Conservation (phyloP, 2,113 vertebrate genomes). For the Turdus rufiventris region DNA sequence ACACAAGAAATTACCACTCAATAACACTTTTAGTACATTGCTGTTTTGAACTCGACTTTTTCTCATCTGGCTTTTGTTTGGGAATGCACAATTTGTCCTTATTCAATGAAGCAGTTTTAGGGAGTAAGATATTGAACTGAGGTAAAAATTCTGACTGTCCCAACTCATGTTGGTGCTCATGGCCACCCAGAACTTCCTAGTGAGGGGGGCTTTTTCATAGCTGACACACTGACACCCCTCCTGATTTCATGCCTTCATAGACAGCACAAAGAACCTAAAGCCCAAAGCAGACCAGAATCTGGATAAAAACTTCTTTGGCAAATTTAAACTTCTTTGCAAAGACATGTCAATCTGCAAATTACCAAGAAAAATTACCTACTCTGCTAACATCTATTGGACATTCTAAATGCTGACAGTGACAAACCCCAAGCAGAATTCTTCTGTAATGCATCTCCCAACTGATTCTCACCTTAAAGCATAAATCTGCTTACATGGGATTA, state of each 20-base stretch:
- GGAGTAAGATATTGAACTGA: rapidly evolving
- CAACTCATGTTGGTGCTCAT: background rate
- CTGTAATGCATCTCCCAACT: background rate
- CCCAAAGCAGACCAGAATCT: background rate
- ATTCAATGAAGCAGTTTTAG: background rate
- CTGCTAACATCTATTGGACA: background rate
- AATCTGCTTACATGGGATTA: background rate
- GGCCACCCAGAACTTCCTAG: background rate
- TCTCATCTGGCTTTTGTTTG: background rate
- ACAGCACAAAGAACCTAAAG: background rate
- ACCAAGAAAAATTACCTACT: background rate
- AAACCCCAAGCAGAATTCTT: background rate
- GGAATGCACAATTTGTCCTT: background rate
- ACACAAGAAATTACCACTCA: background rate
- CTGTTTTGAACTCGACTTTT: background rate
- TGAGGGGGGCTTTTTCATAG: background rate
- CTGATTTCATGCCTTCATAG: background rate
- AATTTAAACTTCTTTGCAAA: background rate
- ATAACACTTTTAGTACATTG: background rate
- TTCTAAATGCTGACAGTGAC: background rate
- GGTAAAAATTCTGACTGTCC: background rate
- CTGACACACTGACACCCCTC: background rate
- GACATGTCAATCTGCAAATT: background rate
- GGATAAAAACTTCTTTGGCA: background rate
- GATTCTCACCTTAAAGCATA: background rate